These are phyloP conservation scores for Tipula unca DNA, from an alignment of 2,888 invertebrate genomes.

Conservation along the genomic window DNA sequence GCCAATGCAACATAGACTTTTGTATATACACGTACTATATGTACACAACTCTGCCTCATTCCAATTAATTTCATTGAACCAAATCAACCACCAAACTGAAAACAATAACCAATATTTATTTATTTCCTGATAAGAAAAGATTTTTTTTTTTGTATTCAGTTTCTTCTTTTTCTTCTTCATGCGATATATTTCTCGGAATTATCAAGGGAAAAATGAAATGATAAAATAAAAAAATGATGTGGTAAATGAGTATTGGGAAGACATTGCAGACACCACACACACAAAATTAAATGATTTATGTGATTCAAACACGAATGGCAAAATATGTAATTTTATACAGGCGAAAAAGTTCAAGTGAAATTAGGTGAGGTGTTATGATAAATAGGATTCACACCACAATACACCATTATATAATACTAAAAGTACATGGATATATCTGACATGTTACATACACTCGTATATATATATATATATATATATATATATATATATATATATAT, in stretches of 20 bases:
- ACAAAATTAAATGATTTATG: not conserved
- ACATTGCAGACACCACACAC: not conserved
- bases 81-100: not conserved
- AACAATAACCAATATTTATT: not conserved
- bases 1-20: not conserved
- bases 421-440: not conserved
- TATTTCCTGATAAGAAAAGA: not conserved
- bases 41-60: not conserved
- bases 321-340: not conserved
- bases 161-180: not conserved
- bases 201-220: not conserved
- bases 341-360: not conserved
- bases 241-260: not conserved
- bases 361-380: not conserved
- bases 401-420: not conserved
- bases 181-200: not conserved
- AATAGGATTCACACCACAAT: not conserved
- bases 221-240: not conserved
- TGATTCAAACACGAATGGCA: not conserved
- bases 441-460: not conserved
- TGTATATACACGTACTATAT: not conserved
- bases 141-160: not conserved
- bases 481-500: no score
- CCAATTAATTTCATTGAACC: not conserved
- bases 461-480: no score